Evolutionary conservation across 2,888 invertebrate species (phyloP).

Genomic region (Heliconius aoede): DNA sequence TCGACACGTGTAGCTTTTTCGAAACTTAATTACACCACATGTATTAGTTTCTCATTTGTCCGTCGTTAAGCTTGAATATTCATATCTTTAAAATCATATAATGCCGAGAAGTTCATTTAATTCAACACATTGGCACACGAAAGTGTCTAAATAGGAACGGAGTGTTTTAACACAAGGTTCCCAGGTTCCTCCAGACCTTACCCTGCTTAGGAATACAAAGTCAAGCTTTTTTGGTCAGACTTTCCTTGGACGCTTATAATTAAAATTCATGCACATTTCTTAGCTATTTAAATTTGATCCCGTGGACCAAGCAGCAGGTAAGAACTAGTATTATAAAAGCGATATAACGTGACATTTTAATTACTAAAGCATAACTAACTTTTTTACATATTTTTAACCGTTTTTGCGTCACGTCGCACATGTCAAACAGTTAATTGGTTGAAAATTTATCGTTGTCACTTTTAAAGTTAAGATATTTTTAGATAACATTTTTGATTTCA

Average conservation of each 20-base stretch:
- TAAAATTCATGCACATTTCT: too few relatives aligned
- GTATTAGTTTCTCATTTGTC: slow-evolving; percentile 5
- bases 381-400: slow-evolving; percentile 7
- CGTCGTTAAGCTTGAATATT: neutral
- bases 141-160: too few relatives aligned
- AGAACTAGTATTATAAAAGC: neutral
- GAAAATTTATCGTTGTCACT: slow-evolving; percentile 60
- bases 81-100: too few relatives aligned
- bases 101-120: too few relatives aligned
- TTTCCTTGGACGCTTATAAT: too few relatives aligned
- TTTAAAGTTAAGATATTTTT: slow-evolving; percentile 46
- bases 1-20: slow-evolving; percentile 18
- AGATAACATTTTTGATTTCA: neutral
- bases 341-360: neutral
- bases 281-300: too few relatives aligned
- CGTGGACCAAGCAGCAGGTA: too few relatives aligned
- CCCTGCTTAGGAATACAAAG: too few relatives aligned
- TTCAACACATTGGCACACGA: neutral
- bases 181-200: too few relatives aligned
- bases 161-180: too few relatives aligned
- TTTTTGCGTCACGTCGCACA: slow-evolving; percentile 52
- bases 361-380: neutral
- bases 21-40: slow-evolving; percentile 14
- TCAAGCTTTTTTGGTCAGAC: too few relatives aligned
- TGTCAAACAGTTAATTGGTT: slow-evolving; percentile 65